These are phyloP conservation scores for Pteropus rufus DNA, from an alignment of 2,797 vertebrate species.

Conservation along the genomic window DNA sequence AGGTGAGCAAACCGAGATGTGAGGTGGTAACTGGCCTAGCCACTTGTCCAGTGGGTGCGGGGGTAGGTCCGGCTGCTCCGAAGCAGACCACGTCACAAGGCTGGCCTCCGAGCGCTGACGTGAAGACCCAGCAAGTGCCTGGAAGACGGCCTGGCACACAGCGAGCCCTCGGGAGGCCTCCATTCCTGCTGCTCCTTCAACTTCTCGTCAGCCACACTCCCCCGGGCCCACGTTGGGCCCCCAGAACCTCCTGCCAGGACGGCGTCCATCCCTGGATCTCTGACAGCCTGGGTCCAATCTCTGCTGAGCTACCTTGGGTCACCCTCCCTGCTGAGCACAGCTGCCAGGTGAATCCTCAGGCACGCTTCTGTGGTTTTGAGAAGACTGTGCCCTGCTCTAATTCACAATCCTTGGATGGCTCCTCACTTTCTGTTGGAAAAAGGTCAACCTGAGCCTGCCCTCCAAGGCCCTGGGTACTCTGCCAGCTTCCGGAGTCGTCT, in stretches of 20 bases:
- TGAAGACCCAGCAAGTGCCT: background rate
- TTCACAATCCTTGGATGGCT: background rate
- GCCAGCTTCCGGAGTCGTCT: background rate
- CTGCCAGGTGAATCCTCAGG: background rate
- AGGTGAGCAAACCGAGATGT: background rate
- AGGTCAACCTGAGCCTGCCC: background rate
- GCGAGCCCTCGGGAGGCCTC: rapidly evolving
- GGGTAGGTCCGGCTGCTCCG: background rate
- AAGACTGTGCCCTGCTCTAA: background rate
- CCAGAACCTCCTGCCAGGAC: background rate
- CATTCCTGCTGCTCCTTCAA: rapidly evolving
- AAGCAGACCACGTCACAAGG: rapidly evolving
- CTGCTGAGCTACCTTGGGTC: too few species aligned
- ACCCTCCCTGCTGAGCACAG: rapidly evolving
- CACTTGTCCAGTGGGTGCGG: rapidly evolving
- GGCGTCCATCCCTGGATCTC: rapidly evolving
- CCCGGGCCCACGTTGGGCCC: rapidly evolving
- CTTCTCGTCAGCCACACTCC: background rate
- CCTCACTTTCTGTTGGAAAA: background rate
- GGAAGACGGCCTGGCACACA: background rate
- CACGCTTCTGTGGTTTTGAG: background rate
- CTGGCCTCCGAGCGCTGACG: rapidly evolving
- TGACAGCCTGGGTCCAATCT: rapidly evolving
- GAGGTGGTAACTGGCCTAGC: too few species aligned
- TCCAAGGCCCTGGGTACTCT: background rate